These are phyloP conservation scores for Pandion haliaetus DNA, from an alignment of 2,113 vertebrate genomes.

Conservation along the genomic window DNA sequence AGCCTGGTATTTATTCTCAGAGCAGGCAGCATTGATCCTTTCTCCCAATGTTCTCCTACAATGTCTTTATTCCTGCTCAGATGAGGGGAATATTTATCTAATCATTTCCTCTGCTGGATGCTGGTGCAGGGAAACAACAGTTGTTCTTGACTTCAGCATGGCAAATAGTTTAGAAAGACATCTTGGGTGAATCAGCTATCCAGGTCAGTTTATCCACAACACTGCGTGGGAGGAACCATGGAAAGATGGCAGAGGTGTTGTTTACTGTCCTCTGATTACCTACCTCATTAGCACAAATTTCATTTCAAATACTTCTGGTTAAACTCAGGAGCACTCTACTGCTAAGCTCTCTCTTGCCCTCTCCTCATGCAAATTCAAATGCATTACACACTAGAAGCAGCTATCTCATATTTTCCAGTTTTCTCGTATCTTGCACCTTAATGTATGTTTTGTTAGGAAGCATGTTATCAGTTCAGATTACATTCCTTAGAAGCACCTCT, in stretches of 20 bases:
- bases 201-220: not conserved
- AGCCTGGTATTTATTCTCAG: conserved; percentile 38
- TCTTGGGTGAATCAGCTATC: not conserved
- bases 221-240: not conserved
- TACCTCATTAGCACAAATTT: not conserved
- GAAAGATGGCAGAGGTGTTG: not conserved
- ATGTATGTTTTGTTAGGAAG: not conserved
- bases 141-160: not conserved
- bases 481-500: not conserved
- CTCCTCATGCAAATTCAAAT: not conserved
- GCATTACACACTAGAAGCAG: not conserved
- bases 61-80: not conserved
- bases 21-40: not conserved
- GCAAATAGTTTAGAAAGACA: not conserved
- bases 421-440: not conserved
- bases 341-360: not conserved
- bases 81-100: not conserved
- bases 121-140: not conserved
- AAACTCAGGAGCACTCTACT: not conserved
- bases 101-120: not conserved
- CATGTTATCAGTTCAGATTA: not conserved
- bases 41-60: not conserved
- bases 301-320: not conserved
- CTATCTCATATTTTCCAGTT: not conserved
- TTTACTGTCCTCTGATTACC: not conserved